Conservation (phyloP, 2,888 invertebrate genomes). For the Ichneumon xanthorius region DNA sequence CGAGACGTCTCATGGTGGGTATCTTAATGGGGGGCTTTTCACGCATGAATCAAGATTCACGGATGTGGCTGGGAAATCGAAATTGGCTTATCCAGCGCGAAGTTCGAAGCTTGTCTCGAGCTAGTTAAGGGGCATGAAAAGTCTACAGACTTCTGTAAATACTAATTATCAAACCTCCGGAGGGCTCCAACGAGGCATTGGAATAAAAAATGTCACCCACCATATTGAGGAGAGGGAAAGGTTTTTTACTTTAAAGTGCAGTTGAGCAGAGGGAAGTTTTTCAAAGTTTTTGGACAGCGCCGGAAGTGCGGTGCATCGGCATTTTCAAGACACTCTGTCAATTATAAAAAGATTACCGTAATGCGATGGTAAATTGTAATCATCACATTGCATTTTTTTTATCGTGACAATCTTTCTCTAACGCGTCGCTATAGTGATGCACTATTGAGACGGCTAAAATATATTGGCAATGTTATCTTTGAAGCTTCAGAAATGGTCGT, state of each 20-base stretch:
- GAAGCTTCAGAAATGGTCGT: neutral
- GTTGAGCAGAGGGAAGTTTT: neutral
- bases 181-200: too few relatives aligned
- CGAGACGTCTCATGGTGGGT: slow-evolving; percentile 32
- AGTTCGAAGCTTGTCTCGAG: neutral
- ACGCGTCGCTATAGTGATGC: neutral
- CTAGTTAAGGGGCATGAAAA: neutral
- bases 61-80: slow-evolving; percentile 14
- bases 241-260: neutral
- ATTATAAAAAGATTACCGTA: neutral
- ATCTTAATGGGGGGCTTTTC: slow-evolving; percentile 9
- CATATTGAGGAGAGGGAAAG: neutral
- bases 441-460: neutral
- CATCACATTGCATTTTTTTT: neutral
- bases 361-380: neutral
- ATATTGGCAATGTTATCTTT: neutral
- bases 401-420: neutral
- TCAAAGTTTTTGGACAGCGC: neutral
- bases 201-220: neutral
- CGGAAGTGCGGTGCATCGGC: neutral
- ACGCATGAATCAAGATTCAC: slow-evolving; percentile 8
- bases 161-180: neutral
- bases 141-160: neutral
- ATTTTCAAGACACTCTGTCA: neutral
- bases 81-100: slow-evolving; percentile 1